Evolutionary conservation across 2,888 invertebrate genomes (phyloP).

Genomic region (Helicoverpa assulta): DNA sequence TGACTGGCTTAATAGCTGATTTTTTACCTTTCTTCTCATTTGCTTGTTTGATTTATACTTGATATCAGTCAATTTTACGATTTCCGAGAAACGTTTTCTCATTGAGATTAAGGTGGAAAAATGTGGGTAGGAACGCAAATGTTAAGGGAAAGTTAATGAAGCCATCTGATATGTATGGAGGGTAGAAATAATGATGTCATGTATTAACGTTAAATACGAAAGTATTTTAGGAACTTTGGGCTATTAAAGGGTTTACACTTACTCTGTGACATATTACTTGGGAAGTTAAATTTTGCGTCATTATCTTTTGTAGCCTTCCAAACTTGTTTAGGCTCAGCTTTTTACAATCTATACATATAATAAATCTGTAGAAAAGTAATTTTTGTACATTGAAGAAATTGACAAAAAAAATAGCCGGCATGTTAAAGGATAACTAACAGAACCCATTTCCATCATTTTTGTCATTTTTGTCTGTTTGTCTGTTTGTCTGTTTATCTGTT

Average conservation of each 20-base stretch:
- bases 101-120: conserved; percentile 56
- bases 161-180: conserved; percentile 60
- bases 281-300: not conserved
- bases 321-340: not conserved
- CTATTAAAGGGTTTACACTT: not conserved
- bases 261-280: not conserved
- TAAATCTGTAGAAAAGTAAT: no score
- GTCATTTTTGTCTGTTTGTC: no score
- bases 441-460: no score
- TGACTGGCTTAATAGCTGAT: conserved; percentile 82
- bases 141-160: conserved; percentile 61
- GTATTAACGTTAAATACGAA: conserved; percentile 25
- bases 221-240: conserved; percentile 5
- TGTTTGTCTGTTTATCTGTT: no score
- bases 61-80: conserved; percentile 79
- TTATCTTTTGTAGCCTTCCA: not conserved
- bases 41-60: conserved; percentile 81
- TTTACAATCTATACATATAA: no score
- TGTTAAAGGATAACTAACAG: no score
- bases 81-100: conserved; percentile 61
- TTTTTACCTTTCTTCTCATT: conserved; percentile 81
- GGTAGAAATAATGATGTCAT: conserved; percentile 47
- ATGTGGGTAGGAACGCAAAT: conserved; percentile 39
- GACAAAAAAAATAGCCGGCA: no score
- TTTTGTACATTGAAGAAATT: no score